These are phyloP conservation scores for Sinhomidia bicolor DNA, from an alignment of 2,888 invertebrate genomes.

Conservation along the genomic window DNA sequence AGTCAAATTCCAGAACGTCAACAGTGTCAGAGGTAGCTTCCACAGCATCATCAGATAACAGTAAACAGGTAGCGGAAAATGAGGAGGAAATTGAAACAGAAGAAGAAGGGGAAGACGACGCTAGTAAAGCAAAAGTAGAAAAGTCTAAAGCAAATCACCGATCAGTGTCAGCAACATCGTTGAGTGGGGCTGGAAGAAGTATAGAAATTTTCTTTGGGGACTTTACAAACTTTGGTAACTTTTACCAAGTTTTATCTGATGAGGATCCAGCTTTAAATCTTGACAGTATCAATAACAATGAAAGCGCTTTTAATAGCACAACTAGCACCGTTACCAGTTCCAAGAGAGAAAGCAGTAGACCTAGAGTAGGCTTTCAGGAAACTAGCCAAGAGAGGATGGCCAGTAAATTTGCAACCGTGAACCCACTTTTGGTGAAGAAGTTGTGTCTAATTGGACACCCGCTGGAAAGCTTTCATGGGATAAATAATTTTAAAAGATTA, in stretches of 20 bases:
- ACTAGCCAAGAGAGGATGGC: slow-evolving; percentile 17
- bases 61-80: not conserved
- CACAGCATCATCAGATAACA: not conserved
- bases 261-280: slow-evolving; percentile 43
- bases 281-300: not conserved
- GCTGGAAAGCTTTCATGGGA: slow-evolving; percentile 74
- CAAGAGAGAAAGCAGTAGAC: not conserved
- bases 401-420: slow-evolving; percentile 70
- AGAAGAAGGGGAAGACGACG: not conserved
- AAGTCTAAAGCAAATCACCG: not conserved
- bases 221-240: slow-evolving; percentile 74
- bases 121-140: not conserved
- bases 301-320: not conserved
- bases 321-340: not conserved
- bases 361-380: not conserved
- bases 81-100: not conserved
- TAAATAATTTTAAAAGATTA: slow-evolving; percentile 76
- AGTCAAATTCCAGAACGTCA: not conserved
- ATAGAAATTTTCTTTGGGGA: slow-evolving; percentile 79
- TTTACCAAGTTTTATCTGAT: slow-evolving; percentile 75
- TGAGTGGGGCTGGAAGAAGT: slow-evolving; percentile 67
- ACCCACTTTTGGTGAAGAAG: slow-evolving; percentile 76
- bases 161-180: slow-evolving; percentile 19
- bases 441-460: slow-evolving; percentile 79
- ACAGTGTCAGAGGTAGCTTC: not conserved